Evolutionary conservation across 1,140 invertebrate species (phyloP).

Genomic region (Anoplolepis gracilipes): DNA sequence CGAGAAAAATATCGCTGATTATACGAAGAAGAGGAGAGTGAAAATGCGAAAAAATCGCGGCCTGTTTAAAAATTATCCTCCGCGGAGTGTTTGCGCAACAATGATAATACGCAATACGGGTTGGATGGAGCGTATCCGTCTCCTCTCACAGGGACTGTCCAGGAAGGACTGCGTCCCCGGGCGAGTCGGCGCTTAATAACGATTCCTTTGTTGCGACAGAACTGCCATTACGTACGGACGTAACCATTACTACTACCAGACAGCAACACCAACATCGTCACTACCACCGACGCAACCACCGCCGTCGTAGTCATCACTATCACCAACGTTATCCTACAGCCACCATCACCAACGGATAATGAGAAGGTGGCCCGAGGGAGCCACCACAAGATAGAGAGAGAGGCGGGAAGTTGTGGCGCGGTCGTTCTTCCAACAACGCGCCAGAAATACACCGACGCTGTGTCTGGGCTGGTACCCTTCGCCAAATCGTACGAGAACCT

Average conservation of each 20-base stretch:
- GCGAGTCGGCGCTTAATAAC: slow-evolving; percentile 71
- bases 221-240: slow-evolving; percentile 55
- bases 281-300: slow-evolving; percentile 31
- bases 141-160: slow-evolving; percentile 61
- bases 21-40: not conserved
- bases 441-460: slow-evolving; percentile 44
- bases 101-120: slow-evolving; percentile 9
- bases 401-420: slow-evolving; percentile 49
- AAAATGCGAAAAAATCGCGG: slow-evolving; percentile 55
- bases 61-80: slow-evolving; percentile 67
- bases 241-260: slow-evolving; percentile 20
- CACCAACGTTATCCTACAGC: slow-evolving; percentile 38
- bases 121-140: slow-evolving; percentile 68
- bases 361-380: slow-evolving; percentile 67
- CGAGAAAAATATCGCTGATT: slow-evolving; percentile 46
- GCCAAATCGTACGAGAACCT: slow-evolving; percentile 36
- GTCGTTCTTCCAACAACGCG: slow-evolving; percentile 54
- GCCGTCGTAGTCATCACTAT: slow-evolving; percentile 45
- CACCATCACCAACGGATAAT: slow-evolving; percentile 66
- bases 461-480: slow-evolving; percentile 14
- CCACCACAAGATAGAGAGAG: slow-evolving; percentile 41
- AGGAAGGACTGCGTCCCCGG: slow-evolving; percentile 23
- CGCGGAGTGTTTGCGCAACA: not conserved
- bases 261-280: slow-evolving; percentile 24
- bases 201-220: slow-evolving; percentile 73